Evolutionary conservation across 2,888 invertebrate genomes (phyloP).

Genomic region (Phorcus lineatus): DNA sequence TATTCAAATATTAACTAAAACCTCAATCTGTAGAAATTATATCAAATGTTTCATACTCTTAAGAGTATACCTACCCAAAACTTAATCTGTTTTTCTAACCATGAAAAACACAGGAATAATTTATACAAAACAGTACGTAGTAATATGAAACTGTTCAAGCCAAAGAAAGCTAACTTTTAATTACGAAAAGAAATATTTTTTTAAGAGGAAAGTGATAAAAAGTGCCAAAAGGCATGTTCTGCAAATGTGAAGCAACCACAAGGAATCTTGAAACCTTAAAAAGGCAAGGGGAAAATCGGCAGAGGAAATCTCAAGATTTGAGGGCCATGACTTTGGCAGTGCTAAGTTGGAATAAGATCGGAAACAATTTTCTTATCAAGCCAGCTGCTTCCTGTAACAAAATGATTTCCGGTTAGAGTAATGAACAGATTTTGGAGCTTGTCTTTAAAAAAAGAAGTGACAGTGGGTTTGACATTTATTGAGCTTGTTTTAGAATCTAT

Average conservation of each 20-base stretch:
- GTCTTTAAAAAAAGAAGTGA: neutral
- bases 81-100: no score
- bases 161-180: neutral
- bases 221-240: no score
- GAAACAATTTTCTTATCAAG: slow-evolving; percentile 26
- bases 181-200: neutral
- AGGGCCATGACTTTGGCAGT: slow-evolving; percentile 14
- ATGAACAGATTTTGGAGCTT: neutral
- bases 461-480: slow-evolving; percentile 1
- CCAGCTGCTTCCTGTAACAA: neutral
- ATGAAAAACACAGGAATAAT: no score
- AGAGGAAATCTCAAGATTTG: slow-evolving; percentile 24
- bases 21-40: no score
- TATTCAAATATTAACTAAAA: no score
- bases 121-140: no score
- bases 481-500: neutral
- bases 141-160: no score
- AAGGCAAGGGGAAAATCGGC: slow-evolving; percentile 9
- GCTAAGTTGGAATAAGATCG: slow-evolving; percentile 3
- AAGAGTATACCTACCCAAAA: no score
- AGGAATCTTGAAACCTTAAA: slow-evolving; percentile 4
- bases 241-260: no score
- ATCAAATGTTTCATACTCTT: no score
- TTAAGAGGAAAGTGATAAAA: neutral
- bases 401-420: slow-evolving; percentile 8